A percentile compares a stretch with the other conserved stretches of the same genome.
These are phyloP conservation scores for Galeopsomyia nigrocyanea DNA, from an alignment of 2,888 invertebrate genomes.

Conservation along the genomic window DNA sequence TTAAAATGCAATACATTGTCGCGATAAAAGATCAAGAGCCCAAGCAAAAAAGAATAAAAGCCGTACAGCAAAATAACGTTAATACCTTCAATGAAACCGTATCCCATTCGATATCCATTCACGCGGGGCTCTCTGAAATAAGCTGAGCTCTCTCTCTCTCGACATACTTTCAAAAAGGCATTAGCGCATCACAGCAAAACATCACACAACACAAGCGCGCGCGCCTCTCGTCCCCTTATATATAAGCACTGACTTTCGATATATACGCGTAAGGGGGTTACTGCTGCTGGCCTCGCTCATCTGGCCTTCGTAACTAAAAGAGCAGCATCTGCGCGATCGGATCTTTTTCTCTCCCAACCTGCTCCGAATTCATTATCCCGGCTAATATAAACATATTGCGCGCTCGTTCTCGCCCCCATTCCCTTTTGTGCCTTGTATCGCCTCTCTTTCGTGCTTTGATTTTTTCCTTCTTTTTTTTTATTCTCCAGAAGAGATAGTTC, in stretches of 20 bases:
- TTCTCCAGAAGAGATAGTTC: not conserved
- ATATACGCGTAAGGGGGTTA: not conserved
- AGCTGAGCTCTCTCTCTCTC: constrained; percentile 8
- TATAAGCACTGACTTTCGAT: not conserved
- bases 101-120: constrained; percentile 2
- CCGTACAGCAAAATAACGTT: too few relatives aligned
- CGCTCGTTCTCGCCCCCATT: constrained; percentile 47
- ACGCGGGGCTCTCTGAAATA: not conserved
- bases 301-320: constrained; percentile 59
- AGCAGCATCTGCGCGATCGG: constrained; percentile 64
- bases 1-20: too few relatives aligned
- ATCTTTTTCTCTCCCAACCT: constrained; percentile 59
- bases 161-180: constrained; percentile 52
- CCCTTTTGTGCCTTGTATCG: constrained; percentile 51
- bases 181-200: constrained; percentile 48
- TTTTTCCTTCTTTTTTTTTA: constrained; percentile 7
- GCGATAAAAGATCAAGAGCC: too few relatives aligned
- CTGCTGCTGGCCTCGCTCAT: constrained; percentile 52
- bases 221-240: constrained; percentile 49
- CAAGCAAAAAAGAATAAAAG: too few relatives aligned
- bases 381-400: constrained; percentile 68
- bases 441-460: constrained; percentile 21
- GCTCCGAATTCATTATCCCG: constrained; percentile 67
- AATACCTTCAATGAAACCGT: too few relatives aligned
- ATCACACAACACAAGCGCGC: constrained; percentile 50